Evolutionary conservation across 1,140 invertebrate genomes (phyloP).

Genomic region (Medauroidea extradentata): DNA sequence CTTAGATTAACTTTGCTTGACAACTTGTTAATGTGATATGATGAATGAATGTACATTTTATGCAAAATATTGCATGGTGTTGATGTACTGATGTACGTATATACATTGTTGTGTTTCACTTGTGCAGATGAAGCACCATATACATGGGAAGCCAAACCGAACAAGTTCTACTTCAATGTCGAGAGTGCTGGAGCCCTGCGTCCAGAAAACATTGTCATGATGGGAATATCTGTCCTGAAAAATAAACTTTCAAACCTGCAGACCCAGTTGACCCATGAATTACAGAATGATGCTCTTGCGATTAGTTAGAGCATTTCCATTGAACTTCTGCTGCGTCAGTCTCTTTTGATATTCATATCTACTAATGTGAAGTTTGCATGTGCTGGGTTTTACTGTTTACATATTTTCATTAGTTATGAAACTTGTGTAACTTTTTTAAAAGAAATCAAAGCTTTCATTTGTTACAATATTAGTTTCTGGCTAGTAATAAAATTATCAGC

Average conservation of each 20-base stretch:
- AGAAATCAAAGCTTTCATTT: too few relatives aligned
- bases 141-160: constrained; percentile 90
- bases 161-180: constrained; percentile 97
- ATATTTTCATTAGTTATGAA: too few relatives aligned
- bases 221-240: constrained; percentile 88
- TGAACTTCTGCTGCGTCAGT: too few relatives aligned
- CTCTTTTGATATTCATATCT: too few relatives aligned
- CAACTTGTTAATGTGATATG: too few relatives aligned
- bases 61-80: not conserved
- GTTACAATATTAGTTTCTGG: too few relatives aligned
- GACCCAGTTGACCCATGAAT: constrained; percentile 84
- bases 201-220: constrained; percentile 96
- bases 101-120: constrained; percentile 12
- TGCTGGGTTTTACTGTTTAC: too few relatives aligned
- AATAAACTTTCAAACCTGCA: constrained; percentile 95
- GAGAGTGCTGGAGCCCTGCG: constrained; percentile 91
- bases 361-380: too few relatives aligned
- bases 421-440: too few relatives aligned
- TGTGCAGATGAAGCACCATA: constrained; percentile 80
- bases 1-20: too few relatives aligned
- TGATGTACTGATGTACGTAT: not conserved
- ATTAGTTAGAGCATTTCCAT: constrained; percentile 44
- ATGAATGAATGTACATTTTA: not conserved
- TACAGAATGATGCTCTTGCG: constrained; percentile 74
- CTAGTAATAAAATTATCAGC: too few relatives aligned